Evolutionary conservation across 1,140 invertebrate species (phyloP).

Genomic region (Drosophila navojoa): DNA sequence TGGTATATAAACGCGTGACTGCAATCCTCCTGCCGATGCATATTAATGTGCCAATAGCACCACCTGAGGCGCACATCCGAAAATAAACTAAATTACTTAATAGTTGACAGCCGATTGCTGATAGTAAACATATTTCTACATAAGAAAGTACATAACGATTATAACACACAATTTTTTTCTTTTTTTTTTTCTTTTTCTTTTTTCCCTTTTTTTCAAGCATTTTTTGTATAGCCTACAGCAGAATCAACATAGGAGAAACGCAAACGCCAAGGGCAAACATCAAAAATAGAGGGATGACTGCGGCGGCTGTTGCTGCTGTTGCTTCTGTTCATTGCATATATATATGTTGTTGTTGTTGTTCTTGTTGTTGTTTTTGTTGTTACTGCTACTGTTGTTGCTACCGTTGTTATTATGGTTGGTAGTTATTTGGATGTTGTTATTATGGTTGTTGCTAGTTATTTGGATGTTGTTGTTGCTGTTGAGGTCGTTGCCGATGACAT

Average conservation of each 20-base stretch:
- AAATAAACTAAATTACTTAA: conserved; percentile 25
- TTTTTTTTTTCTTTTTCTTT: neutral
- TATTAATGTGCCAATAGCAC: conserved; percentile 11
- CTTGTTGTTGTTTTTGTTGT: conserved; percentile 5
- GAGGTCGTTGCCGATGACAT: conserved; percentile 24
- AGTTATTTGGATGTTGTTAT: conserved; percentile 1
- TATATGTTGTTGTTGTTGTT: conserved; percentile 9
- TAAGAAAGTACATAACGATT: conserved; percentile 33
- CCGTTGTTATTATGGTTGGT: too few relatives aligned
- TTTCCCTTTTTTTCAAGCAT: neutral
- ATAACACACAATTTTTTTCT: conserved; percentile 38
- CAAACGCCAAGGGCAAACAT: conserved; percentile 21
- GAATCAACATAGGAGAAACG: conserved; percentile 3
- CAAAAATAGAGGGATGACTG: conserved; percentile 52
- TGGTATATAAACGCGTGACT: conserved; percentile 17
- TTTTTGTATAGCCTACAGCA: neutral
- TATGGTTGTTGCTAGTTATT: neutral
- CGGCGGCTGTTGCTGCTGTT: conserved; percentile 29
- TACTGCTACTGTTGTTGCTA: conserved; percentile 3
- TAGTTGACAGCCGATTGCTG: conserved; percentile 21
- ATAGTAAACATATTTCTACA: conserved; percentile 42
- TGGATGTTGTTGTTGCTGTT: conserved; percentile 7
- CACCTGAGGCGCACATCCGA: conserved; percentile 6
- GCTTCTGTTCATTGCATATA: conserved; percentile 39
- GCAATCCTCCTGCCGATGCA: neutral